Evolutionary conservation across 2,113 vertebrate species (phyloP), one percentile per base, ranked within the genome.

Genomic region (Microcebus jonahi): DNA sequence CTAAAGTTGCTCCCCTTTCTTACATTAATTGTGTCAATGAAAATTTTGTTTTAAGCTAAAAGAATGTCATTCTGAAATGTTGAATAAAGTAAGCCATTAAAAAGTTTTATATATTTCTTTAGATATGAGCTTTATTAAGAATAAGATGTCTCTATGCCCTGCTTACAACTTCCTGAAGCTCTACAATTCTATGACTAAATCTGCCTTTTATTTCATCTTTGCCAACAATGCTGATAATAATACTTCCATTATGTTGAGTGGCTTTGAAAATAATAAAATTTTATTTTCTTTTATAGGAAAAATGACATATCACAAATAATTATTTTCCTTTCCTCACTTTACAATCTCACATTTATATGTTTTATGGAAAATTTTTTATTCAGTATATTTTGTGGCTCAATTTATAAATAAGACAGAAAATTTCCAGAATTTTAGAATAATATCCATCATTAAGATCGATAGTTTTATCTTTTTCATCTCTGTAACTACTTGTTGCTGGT

Each of bases 341-440:
- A 15, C 3, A 36, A 59, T 6, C 36, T 85, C 27, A 76, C 68
- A 76, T 76, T 71, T 81, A 10, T 86, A 45, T 79, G 3, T 79
- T 75, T 73, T 15, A 80, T 81, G 25, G 18, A 48, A 57, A 20
- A 39, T 42, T 31, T 53, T 83, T 83, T 92, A 50, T 92, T 83
- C 61, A 87, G 12, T 39, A 14, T 79, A 21, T 29, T 96, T 85
- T 86, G 65, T 42, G 11, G 3, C 2, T 55, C 0, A 68, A 55
- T 79, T 95, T 59, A 34, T 86, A 89, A 94, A 53, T 63, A 73
- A 90, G 45, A 71, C 13, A 80, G 48, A 81, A 90, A 88, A 68
- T 50, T 7, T 89, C 76, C 57, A 90, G 61, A 27, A 87, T 57
- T 94, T 55, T 25, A 70, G 45, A 83, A 68, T 80, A 36, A 50